Evolutionary conservation across 2,113 vertebrate species (phyloP).

Genomic region (Sapayoa aenigma): DNA sequence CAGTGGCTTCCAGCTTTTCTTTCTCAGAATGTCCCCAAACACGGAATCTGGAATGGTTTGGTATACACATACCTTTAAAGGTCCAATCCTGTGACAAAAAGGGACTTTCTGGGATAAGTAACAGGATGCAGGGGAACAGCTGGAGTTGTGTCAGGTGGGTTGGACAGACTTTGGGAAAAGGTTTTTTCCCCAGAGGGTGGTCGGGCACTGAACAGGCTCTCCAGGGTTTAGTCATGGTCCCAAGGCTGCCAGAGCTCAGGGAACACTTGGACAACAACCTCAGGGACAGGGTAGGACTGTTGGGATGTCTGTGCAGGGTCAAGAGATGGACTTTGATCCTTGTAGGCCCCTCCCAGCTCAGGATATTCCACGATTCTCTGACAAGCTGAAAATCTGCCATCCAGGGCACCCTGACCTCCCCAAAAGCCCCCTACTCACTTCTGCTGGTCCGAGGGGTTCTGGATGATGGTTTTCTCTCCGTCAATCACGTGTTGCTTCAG

Average conservation of each 20-base stretch:
- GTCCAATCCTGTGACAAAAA: background rate
- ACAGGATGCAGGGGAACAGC: background rate
- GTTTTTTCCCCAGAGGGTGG: background rate
- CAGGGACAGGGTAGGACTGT: background rate
- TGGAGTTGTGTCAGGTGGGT: background rate
- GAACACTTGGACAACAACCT: background rate
- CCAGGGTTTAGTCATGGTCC: background rate
- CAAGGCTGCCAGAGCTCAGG: background rate
- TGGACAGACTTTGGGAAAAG: background rate
- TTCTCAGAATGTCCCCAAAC: background rate
- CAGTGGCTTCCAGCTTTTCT: background rate
- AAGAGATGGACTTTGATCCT: background rate
- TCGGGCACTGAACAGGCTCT: background rate
- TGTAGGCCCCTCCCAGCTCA: background rate
- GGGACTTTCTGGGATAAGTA: background rate
- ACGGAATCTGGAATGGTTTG: background rate
- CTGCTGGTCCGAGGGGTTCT: conserved; percentile 96
- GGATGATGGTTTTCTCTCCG: conserved; percentile 97
- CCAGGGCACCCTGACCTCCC: background rate
- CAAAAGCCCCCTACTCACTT: conserved; percentile 72
- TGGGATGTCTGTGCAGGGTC: background rate
- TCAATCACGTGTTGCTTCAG: conserved; percentile 96
- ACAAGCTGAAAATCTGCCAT: background rate
- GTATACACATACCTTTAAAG: background rate
- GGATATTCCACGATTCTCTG: background rate